Base-by-base conservation (phyloP, 2,113 vertebrate genomes). In the Nicator chloris region DNA sequence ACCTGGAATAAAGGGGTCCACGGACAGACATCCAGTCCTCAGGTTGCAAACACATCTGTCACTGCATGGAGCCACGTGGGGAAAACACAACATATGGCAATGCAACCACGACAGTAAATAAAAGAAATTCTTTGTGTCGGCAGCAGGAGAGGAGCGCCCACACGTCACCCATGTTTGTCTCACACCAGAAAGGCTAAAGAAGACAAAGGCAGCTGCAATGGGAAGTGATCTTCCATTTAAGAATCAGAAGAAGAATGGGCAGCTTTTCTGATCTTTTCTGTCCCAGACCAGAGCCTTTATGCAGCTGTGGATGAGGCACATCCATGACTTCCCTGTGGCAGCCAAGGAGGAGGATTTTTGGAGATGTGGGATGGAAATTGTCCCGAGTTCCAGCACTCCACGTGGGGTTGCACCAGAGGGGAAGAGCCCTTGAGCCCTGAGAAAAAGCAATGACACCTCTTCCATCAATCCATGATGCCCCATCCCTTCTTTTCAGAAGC, bases 61-160 rank as follows among this genome's bases (percentile, higher is more conserved):
- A 33, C 70, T 66, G 9, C 47, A 40, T 0, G 0, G 47, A 87
- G 71, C 50, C 78, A 40, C 61, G 82, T 77, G 87, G 63, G n/a
- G 53, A 88, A 72, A 94, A 64, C 75, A 83, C 56, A 86, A 45
- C 95, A 92, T 90, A 88, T 83, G 92, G 87, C 49, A 73, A 44
- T 33, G 82, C 40, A 86, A 91, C 65, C 75, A 69, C 28, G 83
- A 50, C 64, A 83, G 82, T 88, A 96, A 95, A 96, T 87, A 95
- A 73, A 90, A 82, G 64, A 11, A 54, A 64, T 83, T 86, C 80
- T 70, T 16, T 75, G 18, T 75, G 60, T 66, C 2, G 5, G 75
- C 45, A 72, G 59, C 56, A 93, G 85, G 39, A 82, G 21, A 66
- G 42, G 39, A 93, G 24, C 42, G 33, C 80, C 17, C 30, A 66